Evolutionary conservation across 2,888 invertebrate genomes (phyloP).

Genomic region (Embidobia sp.): DNA sequence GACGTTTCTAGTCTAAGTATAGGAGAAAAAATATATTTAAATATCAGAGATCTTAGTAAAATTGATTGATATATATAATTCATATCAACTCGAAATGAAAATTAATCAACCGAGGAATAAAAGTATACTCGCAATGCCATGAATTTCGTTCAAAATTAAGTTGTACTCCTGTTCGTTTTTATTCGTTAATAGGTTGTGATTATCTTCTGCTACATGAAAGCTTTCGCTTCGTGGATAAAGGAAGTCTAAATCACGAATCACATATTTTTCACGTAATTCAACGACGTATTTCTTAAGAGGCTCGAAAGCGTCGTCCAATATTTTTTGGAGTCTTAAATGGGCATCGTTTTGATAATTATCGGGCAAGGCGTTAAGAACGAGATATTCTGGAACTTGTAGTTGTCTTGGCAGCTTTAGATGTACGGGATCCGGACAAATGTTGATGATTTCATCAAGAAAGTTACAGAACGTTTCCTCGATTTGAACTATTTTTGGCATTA

Average conservation of each 20-base stretch:
- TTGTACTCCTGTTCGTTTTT: constrained; percentile 75
- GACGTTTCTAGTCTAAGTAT: constrained; percentile 83
- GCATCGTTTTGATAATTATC: constrained; percentile 81
- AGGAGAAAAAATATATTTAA: too few species aligned
- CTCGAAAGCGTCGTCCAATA: constrained; percentile 83
- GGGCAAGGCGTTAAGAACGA: constrained; percentile 69
- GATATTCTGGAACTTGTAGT: constrained; percentile 67
- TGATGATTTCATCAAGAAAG: constrained; percentile 73
- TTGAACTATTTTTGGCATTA: constrained; percentile 8
- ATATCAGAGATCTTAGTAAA: too few species aligned
- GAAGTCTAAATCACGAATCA: constrained; percentile 83
- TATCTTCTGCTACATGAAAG: too few species aligned
- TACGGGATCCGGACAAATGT: constrained; percentile 71
- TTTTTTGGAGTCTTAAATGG: constrained; percentile 82
- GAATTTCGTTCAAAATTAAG: constrained; percentile 70
- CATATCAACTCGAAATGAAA: too few species aligned
- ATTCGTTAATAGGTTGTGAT: constrained; percentile 70
- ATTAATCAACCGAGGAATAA: too few species aligned
- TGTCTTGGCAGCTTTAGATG: constrained; percentile 75
- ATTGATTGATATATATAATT: too few species aligned
- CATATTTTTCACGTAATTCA: constrained; percentile 83
- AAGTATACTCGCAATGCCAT: constrained; percentile 71
- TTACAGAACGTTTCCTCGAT: constrained; percentile 65
- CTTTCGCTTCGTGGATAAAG: constrained; percentile 75
- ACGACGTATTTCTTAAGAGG: constrained; percentile 84